phyloP scores from a whole-genome alignment of 2,113 vertebrate genomes.

The Orycteropus afer region DNA sequence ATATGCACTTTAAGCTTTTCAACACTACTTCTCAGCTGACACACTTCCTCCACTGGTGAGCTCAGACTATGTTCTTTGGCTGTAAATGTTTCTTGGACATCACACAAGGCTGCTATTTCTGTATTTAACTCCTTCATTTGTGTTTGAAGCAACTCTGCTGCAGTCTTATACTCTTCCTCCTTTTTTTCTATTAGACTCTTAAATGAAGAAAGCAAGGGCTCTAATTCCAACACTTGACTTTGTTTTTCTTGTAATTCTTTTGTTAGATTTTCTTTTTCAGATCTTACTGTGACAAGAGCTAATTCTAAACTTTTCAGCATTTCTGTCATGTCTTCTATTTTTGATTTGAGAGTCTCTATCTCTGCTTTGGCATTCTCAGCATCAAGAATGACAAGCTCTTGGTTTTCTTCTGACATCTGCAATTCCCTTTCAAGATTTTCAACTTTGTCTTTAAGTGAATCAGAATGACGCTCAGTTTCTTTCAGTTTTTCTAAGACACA shows the following conservation, averaged over 20 bases:
- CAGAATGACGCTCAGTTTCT: constrained; percentile 87
- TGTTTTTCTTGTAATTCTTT: constrained; percentile 77
- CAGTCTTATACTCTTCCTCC: constrained; percentile 74
- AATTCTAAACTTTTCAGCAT: constrained; percentile 62
- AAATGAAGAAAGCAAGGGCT: constrained; percentile 42
- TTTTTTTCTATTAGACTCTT: constrained; percentile 78
- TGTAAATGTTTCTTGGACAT: constrained; percentile 72
- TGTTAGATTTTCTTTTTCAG: constrained; percentile 86
- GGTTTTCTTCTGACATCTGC: constrained; percentile 87
- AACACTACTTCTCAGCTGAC: constrained; percentile 87
- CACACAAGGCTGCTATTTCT: constrained; percentile 77
- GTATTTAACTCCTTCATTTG: constrained; percentile 82
- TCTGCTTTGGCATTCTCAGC: constrained; percentile 90
- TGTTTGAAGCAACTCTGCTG: constrained; percentile 78
- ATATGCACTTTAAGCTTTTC: constrained; percentile 91
- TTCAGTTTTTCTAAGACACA: constrained; percentile 88
- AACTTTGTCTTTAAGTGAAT: constrained; percentile 86
- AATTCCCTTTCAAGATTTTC: constrained; percentile 88
- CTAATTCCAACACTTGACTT: constrained; percentile 42
- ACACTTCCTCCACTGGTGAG: constrained; percentile 87
- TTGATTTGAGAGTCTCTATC: constrained; percentile 85
- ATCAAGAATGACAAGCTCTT: constrained; percentile 89
- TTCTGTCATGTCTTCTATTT: constrained; percentile 65
- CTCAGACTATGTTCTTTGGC: constrained; percentile 81
- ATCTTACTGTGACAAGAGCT: constrained; percentile 80